A percentile compares a stretch with the other conserved stretches of the same genome.
Conservation (phyloP, 2,113 vertebrate genomes). For the Sminthopsis crassicaudata region DNA sequence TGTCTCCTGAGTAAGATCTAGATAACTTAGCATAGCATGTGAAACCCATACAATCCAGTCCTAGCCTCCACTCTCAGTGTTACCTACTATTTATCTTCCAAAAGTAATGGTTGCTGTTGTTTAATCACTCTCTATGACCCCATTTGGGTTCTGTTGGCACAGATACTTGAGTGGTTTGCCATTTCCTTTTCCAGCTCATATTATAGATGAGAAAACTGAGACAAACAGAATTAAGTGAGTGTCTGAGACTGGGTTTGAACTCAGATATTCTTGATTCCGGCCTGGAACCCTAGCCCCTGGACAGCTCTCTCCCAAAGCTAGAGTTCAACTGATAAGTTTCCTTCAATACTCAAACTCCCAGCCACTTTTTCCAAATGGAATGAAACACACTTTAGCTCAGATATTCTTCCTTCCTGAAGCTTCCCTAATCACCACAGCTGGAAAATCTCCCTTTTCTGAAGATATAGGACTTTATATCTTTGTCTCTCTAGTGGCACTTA, state of each 20-base stretch:
- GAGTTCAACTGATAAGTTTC: not conserved
- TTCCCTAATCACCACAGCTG: not conserved
- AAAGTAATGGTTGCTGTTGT: not conserved
- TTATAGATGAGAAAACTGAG: not conserved
- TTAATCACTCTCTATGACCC: not conserved
- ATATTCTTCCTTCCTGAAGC: not conserved
- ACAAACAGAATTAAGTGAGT: not conserved
- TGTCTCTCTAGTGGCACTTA: not conserved
- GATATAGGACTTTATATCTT: not conserved
- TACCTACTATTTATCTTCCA: not conserved
- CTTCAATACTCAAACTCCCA: not conserved
- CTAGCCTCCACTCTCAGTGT: not conserved
- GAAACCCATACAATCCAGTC: not conserved
- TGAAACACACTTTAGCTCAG: not conserved
- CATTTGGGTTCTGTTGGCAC: not conserved
- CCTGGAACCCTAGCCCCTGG: not conserved
- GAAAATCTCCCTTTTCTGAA: not conserved
- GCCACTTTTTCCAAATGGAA: not conserved
- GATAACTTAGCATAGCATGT: not conserved
- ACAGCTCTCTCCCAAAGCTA: not conserved
- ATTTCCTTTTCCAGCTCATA: not conserved
- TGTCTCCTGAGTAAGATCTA: not conserved
- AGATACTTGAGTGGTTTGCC: not conserved
- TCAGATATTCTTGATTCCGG: not conserved
- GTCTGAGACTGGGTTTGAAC: not conserved